phyloP scores from a whole-genome alignment of 2,797 vertebrate species.

The Nannoperca obscura region DNA sequence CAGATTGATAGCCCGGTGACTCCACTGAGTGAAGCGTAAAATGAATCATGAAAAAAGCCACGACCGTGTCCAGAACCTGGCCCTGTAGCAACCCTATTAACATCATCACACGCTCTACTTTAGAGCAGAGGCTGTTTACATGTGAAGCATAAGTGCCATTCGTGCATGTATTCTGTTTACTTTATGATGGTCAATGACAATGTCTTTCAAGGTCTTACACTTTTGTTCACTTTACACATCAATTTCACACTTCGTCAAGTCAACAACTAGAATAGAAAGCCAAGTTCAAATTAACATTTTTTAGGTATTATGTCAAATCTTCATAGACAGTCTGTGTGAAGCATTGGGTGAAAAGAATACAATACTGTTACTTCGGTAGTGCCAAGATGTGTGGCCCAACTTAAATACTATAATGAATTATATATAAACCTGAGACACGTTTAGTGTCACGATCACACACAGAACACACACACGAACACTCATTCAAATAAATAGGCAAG shows the following conservation, averaged over 20 bases:
- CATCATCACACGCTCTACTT: background rate
- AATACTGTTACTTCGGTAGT: background rate
- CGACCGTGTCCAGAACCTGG: constrained; percentile 1
- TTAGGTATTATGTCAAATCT: background rate
- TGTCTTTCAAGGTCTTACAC: background rate
- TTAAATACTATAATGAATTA: constrained; percentile 2
- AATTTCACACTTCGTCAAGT: background rate
- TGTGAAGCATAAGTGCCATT: background rate
- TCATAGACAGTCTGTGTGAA: background rate
- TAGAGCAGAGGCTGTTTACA: background rate
- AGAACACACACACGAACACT: background rate
- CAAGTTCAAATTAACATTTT: background rate
- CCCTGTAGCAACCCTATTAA: background rate
- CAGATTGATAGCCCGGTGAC: constrained; percentile 26
- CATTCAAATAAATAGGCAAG: background rate
- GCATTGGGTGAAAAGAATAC: background rate
- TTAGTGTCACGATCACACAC: background rate
- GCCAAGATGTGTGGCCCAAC: background rate
- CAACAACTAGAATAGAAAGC: background rate
- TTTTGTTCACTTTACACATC: background rate
- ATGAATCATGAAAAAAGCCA: constrained; percentile 44
- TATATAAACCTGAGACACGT: constrained; percentile 3
- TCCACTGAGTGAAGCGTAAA: constrained; percentile 10
- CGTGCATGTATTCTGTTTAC: constrained; percentile 16
- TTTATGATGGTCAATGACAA: background rate